Conservation (phyloP, 2,113 vertebrate genomes). For the Pseudorhombus dupliciocellatus region DNA sequence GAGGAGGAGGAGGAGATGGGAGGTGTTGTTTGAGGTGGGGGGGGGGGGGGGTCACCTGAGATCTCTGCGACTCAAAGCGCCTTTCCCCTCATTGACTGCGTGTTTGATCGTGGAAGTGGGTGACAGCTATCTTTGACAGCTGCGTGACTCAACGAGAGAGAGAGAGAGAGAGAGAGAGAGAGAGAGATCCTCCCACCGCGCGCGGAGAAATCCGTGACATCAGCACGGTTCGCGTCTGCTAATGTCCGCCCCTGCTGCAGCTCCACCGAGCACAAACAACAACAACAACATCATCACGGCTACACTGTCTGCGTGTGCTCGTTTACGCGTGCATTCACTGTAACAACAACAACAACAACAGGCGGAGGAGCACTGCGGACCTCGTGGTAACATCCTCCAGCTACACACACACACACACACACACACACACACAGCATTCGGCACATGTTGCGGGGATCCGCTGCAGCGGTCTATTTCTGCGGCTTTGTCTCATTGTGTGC, state of each 20-base stretch:
- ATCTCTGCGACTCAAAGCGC: constrained; percentile 70
- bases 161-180: no score
- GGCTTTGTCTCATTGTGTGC: no score
- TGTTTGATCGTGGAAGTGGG: constrained; percentile 79
- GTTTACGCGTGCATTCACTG: constrained; percentile 8
- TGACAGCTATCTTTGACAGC: constrained; percentile 89
- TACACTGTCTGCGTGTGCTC: not conserved
- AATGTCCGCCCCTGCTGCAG: constrained; percentile 22
- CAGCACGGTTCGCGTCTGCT: constrained; percentile 67
- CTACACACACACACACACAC: constrained; percentile 5
- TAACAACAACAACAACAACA: constrained; percentile 46
- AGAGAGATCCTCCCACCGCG: constrained; percentile 80
- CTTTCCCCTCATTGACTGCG: constrained; percentile 75
- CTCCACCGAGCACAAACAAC: not conserved
- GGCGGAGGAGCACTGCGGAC: constrained; percentile 53
- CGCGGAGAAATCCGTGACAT: constrained; percentile 79
- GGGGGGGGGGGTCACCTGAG: constrained; percentile 71
- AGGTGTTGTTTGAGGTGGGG: no score
- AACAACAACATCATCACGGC: not conserved
- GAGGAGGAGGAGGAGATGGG: no score
- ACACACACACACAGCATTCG: not conserved
- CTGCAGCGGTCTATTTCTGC: not conserved
- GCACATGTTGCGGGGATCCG: not conserved
- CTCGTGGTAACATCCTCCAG: constrained; percentile 48
- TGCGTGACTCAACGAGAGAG: constrained; percentile 81